Evolutionary conservation across 2,888 invertebrate species (phyloP), one percentile per base, ranked within the genome.

Genomic region (Orchesellides sinensis): DNA sequence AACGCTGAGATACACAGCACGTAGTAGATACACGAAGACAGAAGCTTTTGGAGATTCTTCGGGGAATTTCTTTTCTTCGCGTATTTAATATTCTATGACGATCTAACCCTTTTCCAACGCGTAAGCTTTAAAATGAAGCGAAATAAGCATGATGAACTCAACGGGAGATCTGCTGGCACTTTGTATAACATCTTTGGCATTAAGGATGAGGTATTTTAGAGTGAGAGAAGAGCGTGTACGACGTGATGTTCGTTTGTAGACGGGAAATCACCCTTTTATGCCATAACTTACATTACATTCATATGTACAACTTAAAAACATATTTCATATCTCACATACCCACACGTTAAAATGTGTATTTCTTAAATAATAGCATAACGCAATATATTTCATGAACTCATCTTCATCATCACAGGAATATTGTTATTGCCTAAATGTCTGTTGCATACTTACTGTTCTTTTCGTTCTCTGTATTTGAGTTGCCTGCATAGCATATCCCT

Each of bases 71-170:
- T 29, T 49, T 29, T 49, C 14, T 45, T 47, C 27, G n/a, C n/a
- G n/a, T 4, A 29, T 21, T 70, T 70, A 70, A 56, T 70, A 70
- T 70, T 70, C 69, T 56, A 70, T 23, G 25, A 54, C 21, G 54
- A 29, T 70, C 32, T 23, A 27, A 35, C 59, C 72, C 27, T 59
- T 72, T 70, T 23, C 40, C 29, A 54, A 54, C 40, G 17, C 23
- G 12, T 72, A 5, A 29, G 45, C 19, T 17, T 19, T 45, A 14
- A 54, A 72, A 27, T 59, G 52, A 23, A 59, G 40, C 19, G 45
- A 35, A 59, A 59, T 59, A 56, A 72, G 59, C 14, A 72, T 72
- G 72, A 72, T n/a, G 56, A 59, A 59, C 72, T 45, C 72, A 59
- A 56, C 72, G 40, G 72, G 72, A 45, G 59, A 27, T 59, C 59